A percentile compares a stretch with the other conserved stretches of the same genome.
Evolutionary conservation across 2,797 vertebrate species (phyloP).

Genomic region (Malurus splendens): DNA sequence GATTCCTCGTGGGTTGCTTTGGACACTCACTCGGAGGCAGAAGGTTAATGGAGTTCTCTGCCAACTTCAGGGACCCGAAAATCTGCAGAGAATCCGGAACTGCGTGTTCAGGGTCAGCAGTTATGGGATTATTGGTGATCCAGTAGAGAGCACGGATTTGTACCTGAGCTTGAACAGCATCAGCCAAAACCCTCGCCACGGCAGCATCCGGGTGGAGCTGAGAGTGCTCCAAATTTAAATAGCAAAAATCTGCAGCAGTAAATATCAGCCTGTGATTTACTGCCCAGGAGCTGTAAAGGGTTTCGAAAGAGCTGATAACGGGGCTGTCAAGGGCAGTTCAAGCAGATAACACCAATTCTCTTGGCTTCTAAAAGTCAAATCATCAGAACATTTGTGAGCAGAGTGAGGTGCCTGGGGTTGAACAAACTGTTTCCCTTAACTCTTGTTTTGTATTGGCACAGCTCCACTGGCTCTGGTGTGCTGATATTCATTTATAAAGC

Average conservation of each 20-base stretch:
- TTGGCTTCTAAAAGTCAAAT: background rate
- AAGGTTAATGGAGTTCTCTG: constrained; percentile 65
- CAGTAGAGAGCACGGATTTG: background rate
- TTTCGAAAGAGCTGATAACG: background rate
- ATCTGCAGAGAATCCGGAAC: constrained; percentile 42
- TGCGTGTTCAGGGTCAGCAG: constrained; percentile 43
- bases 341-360: background rate
- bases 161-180: rapidly evolving
- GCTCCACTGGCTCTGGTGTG: rapidly evolving
- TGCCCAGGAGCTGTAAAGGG: background rate
- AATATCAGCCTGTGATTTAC: background rate
- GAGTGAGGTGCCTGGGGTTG: rapidly evolving
- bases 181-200: background rate
- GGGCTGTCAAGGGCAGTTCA: constrained; percentile 3
- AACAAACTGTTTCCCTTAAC: background rate
- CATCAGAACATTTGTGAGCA: rapidly evolving
- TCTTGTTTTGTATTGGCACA: background rate
- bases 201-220: rapidly evolving
- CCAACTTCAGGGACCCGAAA: constrained; percentile 37
- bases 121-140: background rate
- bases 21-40: constrained; percentile 13
- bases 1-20: background rate
- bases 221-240: background rate
- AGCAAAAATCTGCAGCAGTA: background rate
- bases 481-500: background rate